Evolutionary conservation across 2,797 vertebrate genomes (phyloP), one percentile per base, ranked within the genome.

Genomic region (Muscicapa striata): DNA sequence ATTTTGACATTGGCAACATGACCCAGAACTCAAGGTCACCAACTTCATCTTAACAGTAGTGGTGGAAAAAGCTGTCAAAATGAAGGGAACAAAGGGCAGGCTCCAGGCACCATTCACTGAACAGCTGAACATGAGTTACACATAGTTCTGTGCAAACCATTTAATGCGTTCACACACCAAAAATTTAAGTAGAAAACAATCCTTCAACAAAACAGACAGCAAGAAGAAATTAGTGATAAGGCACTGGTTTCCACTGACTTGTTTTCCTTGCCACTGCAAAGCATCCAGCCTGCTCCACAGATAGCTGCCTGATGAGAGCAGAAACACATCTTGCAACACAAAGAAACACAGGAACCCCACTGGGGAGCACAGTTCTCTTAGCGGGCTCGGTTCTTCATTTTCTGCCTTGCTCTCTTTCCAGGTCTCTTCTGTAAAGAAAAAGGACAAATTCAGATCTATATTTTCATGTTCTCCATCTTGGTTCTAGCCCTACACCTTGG

Each of bases 321-420:
- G 58, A 80, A 89, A 73, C 38, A 15, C 22, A 67, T 34, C 52
- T 84, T 72, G 57, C 40, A 72, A 64, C 51, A 85, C 29, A 61
- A 45, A 81, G 24, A 84, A 34, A 82, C 36, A 73, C 0, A 72
- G 29, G 18, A 92, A 40, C 27, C 29, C 72, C 52, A 11, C 11
- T 4, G 36, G 32, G 58, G 18, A 80, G 27, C 22, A 90, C 26
- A 52, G 81, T 90, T 57, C 76, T 72, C 45, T 97, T 75, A 98
- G 61, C 90, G 97, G 6, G 95, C 90, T 91, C 98, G 98, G 85
- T 80, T 97, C 97, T 99, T 99, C 97, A 98, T 99, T 96, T 99
- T 99, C 96, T 97, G 98, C 79, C 99, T 98, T 15, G 97, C 95
- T 52, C 98, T 98, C 96, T 99, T 99, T 72, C 99, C 99, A 7